Conservation (phyloP, 2,888 invertebrate genomes). For the Cerastoderma edule region DNA sequence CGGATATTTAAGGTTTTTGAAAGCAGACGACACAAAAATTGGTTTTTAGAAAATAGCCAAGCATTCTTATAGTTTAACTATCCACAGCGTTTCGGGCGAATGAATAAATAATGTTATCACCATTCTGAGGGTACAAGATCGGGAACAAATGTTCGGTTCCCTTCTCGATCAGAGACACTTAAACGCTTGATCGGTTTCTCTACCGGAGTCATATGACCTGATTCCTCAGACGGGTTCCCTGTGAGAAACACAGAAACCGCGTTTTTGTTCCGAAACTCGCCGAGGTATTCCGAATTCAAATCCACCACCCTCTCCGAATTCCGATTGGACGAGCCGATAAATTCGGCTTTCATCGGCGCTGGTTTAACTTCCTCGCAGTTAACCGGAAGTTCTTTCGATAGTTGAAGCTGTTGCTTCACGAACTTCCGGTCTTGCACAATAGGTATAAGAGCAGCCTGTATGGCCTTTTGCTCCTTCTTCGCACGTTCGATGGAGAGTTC, state of each 20-base stretch:
- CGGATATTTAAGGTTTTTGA: too few species aligned
- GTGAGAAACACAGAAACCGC: slow-evolving; percentile 36
- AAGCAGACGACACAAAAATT: too few species aligned
- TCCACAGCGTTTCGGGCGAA: too few species aligned
- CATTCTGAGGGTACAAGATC: slow-evolving; percentile 31
- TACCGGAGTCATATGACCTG: slow-evolving; percentile 15
- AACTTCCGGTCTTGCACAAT: slow-evolving; percentile 67
- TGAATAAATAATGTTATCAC: too few species aligned
- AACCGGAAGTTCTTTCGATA: slow-evolving; percentile 30
- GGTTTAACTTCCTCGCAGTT: slow-evolving; percentile 8
- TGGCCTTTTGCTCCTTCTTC: slow-evolving; percentile 68
- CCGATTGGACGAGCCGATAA: slow-evolving; percentile 27
- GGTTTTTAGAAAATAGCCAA: too few species aligned
- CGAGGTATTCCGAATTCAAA: slow-evolving; percentile 37
- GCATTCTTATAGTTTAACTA: too few species aligned
- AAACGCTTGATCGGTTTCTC: slow-evolving; percentile 25
- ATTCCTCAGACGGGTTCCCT: slow-evolving; percentile 12
- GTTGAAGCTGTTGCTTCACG: slow-evolving; percentile 64
- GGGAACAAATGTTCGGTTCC: neutral
- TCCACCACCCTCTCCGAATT: slow-evolving; percentile 27
- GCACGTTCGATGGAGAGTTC: slow-evolving; percentile 71
- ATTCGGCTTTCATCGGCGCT: slow-evolving; percentile 37
- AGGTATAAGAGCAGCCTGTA: slow-evolving; percentile 73
- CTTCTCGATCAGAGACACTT: neutral
- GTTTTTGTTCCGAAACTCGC: slow-evolving; percentile 6